Evolutionary conservation across 2,888 invertebrate species (phyloP).

Genomic region (Philaethria dido): DNA sequence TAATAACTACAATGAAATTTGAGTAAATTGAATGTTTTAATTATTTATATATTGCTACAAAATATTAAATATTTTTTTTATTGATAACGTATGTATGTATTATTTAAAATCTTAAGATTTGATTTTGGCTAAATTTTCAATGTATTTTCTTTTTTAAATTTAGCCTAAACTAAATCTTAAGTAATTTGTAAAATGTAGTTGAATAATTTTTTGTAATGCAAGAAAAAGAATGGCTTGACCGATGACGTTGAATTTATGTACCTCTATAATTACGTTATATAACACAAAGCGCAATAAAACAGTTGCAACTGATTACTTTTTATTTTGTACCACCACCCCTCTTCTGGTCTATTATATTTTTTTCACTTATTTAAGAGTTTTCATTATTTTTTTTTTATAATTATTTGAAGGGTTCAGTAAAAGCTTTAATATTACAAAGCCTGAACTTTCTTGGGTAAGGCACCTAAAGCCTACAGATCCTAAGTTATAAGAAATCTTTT

Average conservation of each 20-base stretch:
- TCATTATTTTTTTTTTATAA: no score
- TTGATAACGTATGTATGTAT: not conserved
- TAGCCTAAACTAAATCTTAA: not conserved
- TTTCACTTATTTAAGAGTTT: no score
- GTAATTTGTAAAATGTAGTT: not conserved
- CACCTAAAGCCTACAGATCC: no score
- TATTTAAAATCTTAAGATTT: not conserved
- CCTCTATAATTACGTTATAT: slow-evolving; percentile 3
- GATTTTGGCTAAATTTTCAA: not conserved
- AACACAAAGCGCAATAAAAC: slow-evolving; percentile 27
- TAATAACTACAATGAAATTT: not conserved
- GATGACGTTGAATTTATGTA: not conserved
- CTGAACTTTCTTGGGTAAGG: no score
- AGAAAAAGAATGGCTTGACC: not conserved
- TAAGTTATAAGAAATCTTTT: no score
- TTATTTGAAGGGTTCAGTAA: no score
- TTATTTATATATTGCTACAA: not conserved
- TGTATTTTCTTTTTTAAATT: not conserved
- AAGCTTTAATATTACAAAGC: no score
- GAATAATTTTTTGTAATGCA: slow-evolving; percentile 12
- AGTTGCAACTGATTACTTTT: slow-evolving; percentile 31
- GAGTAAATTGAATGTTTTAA: not conserved
- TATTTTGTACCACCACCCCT: no score
- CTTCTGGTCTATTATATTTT: no score
- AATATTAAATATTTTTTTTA: not conserved